Base-by-base conservation (phyloP, 64 coral and sea anemone species). In the Catalaphyllia jardinei region DNA sequence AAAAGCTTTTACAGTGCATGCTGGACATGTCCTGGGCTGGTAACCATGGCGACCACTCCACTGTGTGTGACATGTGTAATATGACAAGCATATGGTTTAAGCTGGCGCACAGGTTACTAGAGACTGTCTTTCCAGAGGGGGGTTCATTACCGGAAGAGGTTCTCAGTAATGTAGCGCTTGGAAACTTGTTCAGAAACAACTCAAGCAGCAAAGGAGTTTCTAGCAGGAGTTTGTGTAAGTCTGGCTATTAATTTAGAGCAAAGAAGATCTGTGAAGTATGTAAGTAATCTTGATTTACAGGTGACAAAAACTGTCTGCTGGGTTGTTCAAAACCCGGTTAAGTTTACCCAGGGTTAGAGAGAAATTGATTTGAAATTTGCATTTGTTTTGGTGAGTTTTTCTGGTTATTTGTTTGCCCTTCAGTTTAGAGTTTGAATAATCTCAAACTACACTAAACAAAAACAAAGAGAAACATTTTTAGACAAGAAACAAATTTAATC, bases 31-130 rank as follows among this genome's bases (percentile, higher is more conserved):
- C 94, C 1, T 99, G 97, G 97, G 75, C 87, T 31, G 94, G 91
- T 15, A 67, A 77, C 13, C 97, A 99, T 78, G 95, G 91, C 65
- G 92, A 84, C 62, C 94, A 99, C 67, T 89, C 94, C 22, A 92
- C 87, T 2, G 62, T 90, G 38, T 99, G 97, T 60, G 82, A 89
- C 62, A 88, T 90, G 86, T 95, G 97, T 74, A 91, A 95, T 31
- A 95, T 93, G 97, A 89, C 92, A 20, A 89, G 89, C 13, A 90
- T 99, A 19, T 99, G 97, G 97, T 99, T 99, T 73, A 92, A 95
- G 33, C 75, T 99, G 19, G 91, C 97, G 29, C 91, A 92, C 51
- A 90, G 93, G 60, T 79, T 98, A 16, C 76, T 98, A 19, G 90
- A 98, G 29, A 67, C 82, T 22, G 93, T 98, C 0, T 98, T 98